phyloP scores from a whole-genome alignment of 2,797 vertebrate genomes.

The Sebastes minor region DNA sequence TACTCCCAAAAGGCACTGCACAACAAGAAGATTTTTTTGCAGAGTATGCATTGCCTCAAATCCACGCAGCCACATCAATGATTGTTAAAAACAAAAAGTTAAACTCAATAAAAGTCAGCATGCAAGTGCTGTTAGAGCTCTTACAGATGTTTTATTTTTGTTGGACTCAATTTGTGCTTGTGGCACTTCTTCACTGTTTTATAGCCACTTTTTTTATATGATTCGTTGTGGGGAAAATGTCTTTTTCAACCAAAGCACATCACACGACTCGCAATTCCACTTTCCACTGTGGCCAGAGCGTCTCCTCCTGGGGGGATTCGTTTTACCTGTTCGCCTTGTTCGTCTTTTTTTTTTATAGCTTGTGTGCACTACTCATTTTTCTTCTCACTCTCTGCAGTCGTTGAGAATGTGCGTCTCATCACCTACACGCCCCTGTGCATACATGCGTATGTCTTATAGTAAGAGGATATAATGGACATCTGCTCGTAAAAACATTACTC shows the following conservation, averaged over 20 bases:
- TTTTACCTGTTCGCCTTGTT: not conserved
- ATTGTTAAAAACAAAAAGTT: too few relatives aligned
- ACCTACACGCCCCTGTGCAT: not conserved
- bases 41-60: too few relatives aligned
- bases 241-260: not conserved
- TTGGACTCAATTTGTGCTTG: not conserved
- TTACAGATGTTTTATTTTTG: not conserved
- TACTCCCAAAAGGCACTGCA: too few relatives aligned
- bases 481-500: not conserved
- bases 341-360: too few relatives aligned
- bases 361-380: too few relatives aligned
- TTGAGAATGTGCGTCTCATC: not conserved
- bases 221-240: not conserved
- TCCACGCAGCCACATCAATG: too few relatives aligned
- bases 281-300: not conserved
- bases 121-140: too few relatives aligned
- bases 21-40: too few relatives aligned
- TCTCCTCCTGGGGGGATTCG: not conserved
- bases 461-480: not conserved
- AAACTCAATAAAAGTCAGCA: too few relatives aligned
- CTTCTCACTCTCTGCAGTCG: not conserved
- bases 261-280: not conserved
- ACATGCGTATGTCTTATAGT: not conserved
- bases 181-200: not conserved
- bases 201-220: not conserved